Evolutionary conservation across 1,140 invertebrate genomes (phyloP), one percentile per base, ranked within the genome.

Genomic region (Aethina tumida): DNA sequence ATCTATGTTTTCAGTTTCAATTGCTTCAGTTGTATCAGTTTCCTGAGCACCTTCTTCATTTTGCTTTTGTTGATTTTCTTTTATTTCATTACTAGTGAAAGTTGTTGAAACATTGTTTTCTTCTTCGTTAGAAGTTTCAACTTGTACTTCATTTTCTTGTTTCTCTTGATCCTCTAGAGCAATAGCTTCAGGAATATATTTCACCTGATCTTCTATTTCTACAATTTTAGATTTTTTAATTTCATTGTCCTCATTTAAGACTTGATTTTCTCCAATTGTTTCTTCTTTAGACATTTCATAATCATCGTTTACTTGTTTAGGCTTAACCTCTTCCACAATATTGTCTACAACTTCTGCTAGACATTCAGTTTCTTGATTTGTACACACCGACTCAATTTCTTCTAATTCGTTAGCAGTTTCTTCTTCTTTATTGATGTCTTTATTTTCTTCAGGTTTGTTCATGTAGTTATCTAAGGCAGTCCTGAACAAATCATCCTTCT

Each of bases 151-250:
- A n/a, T n/a, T n/a, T n/a, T n/a, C n/a, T n/a, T n/a, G n/a, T n/a
- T n/a, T n/a, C n/a, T n/a, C n/a, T n/a, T n/a, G n/a, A n/a, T n/a
- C n/a, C n/a, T n/a, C 4, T 18, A 15, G 13, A n/a, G n/a, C 30
- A 9, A 9, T n/a, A 5, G 3, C 25, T 12, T 27, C 25, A 13
- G 9, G 14, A 9, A 5, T 3, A 13, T 5, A 4, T 5, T 3
- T 27, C 10, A 12, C 25, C 5, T 5, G 6, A 19, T 32, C 21
- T 8, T 32, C 30, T 10, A 19, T 18, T 9, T 18, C 18, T 2
- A 32, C 17, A 12, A 19, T 32, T 18, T 32, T n/a, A 15, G 17
- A 32, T 18, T 9, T 32, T 4, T 32, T 10, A 32, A 16, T 19
- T 5, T 16, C 4, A 5, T 17, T 3, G 9, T 10, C 16, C 2